phyloP scores from a whole-genome alignment of 2,888 invertebrate species.

The Xestia rhomboidea region DNA sequence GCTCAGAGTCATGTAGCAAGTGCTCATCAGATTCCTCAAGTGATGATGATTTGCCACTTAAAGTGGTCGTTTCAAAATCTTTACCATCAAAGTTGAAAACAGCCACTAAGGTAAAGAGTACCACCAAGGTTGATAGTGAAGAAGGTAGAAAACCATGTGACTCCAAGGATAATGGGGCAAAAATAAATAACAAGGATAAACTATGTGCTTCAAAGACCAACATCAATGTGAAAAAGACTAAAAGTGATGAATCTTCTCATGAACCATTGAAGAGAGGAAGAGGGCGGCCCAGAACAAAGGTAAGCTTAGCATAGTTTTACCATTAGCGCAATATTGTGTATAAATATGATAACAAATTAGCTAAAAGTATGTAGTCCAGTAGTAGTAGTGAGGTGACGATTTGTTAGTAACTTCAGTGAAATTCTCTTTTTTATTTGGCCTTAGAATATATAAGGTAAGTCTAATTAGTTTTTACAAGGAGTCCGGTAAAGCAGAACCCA shows the following conservation, averaged over 20 bases:
- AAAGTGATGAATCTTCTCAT: conserved; percentile 79
- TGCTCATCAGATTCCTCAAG: conserved; percentile 87
- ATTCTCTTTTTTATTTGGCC: neutral
- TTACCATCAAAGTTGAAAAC: conserved; percentile 81
- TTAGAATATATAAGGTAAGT: conserved; percentile 24
- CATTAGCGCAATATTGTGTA: neutral
- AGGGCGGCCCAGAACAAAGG: conserved; percentile 85
- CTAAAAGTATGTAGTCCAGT: neutral
- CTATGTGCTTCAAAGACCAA: conserved; percentile 77
- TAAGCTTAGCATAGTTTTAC: conserved; percentile 71
- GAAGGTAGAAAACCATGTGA: conserved; percentile 78
- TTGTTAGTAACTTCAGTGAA: neutral
- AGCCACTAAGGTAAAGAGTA: conserved; percentile 72
- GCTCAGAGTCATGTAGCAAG: conserved; percentile 89
- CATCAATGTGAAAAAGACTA: conserved; percentile 81
- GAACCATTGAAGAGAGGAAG: conserved; percentile 81
- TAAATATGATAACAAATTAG: neutral
- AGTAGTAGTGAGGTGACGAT: neutral
- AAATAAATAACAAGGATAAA: conserved; percentile 79
- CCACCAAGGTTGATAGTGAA: conserved; percentile 81
- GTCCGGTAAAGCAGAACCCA: too few relatives aligned
- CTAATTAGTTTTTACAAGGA: neutral
- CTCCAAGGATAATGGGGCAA: conserved; percentile 76
- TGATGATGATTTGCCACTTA: conserved; percentile 86
- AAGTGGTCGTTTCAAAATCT: conserved; percentile 84